These are phyloP conservation scores for Apteryx owenii DNA, from an alignment of 2,113 vertebrate species.

Conservation along the genomic window DNA sequence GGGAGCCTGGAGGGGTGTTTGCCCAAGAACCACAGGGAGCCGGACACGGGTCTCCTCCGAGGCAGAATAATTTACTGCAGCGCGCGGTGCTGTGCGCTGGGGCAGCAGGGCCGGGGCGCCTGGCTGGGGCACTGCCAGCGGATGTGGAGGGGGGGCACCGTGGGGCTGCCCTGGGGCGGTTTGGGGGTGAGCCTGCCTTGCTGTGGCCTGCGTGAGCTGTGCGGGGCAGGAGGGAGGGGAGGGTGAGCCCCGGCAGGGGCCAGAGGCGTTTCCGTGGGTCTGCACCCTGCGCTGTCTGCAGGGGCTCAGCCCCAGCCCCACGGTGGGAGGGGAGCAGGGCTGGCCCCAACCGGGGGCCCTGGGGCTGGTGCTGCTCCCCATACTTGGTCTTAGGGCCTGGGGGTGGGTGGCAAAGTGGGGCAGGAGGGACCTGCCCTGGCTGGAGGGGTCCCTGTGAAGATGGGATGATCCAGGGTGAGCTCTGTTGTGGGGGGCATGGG, in stretches of 20 bases:
- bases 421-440: background rate
- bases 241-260: background rate
- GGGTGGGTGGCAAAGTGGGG: background rate
- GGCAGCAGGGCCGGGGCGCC: background rate
- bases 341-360: background rate
- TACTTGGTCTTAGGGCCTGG: background rate
- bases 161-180: background rate
- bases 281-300: too few relatives aligned
- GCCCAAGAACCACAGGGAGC: background rate
- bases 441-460: background rate
- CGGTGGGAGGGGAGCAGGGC: background rate
- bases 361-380: background rate
- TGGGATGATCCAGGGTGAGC: background rate
- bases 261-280: too few relatives aligned
- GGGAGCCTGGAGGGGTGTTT: background rate
- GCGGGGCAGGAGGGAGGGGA: too few relatives aligned
- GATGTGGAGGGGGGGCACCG: background rate
- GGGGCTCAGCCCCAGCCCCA: background rate
- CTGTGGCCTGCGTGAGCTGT: background rate
- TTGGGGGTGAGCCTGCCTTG: background rate
- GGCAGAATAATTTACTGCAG: slow-evolving; percentile 29
- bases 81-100: background rate
- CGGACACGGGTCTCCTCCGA: background rate
- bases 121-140: background rate
- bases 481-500: background rate